Base-by-base conservation (phyloP, 2,888 invertebrate genomes). In the Phyllotreta striolata region DNA sequence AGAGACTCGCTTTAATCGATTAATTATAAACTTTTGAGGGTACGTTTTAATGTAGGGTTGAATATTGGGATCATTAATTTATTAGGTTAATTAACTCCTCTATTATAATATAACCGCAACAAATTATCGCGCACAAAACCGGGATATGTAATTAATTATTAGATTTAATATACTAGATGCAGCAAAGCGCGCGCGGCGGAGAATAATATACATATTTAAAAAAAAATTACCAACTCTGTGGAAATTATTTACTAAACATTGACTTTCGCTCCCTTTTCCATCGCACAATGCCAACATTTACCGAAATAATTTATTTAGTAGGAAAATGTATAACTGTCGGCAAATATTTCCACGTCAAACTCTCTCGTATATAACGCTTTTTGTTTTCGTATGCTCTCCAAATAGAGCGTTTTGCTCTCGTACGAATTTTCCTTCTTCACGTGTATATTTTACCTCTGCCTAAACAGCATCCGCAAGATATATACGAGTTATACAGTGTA, bases 281-380 rank as follows among this genome's bases (percentile, higher is more conserved):
- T 78, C 76, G 77, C 78, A 79, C 80, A 79, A 79, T 78, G 77
- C 79, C 79, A 80, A 79, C 80, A 80, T 81, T 81, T 81, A 81
- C 81, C 79, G 81, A 81, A 81, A 81, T 81, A 81, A 81, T 81
- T 81, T 81, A 81, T 81, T 81, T 81, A 81, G 80, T 80, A 80
- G 79, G 81, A 81, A 81, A 81, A 81, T 81, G 81, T 81, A 81
- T 81, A 81, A 81, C 80, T 81, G 81, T 81, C 81, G 79, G 81
- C 79, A 81, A 81, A 81, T 81, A 81, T 81, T 81, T 78, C 81
- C 80, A 78, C 77, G 79, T 80, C 80, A 80, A 81, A 81, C 81
- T 80, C 24, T 24, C 24, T 1, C 24, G 24, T 24, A 24, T 24
- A 24, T 24, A n/a, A 24, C 24, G 24, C 24, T 24, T 76, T 70